Percentiles rank a stretch among this genome's conserved stretches.
phyloP scores from a whole-genome alignment of 2,797 vertebrate species.

The Malurus leucopterus region DNA sequence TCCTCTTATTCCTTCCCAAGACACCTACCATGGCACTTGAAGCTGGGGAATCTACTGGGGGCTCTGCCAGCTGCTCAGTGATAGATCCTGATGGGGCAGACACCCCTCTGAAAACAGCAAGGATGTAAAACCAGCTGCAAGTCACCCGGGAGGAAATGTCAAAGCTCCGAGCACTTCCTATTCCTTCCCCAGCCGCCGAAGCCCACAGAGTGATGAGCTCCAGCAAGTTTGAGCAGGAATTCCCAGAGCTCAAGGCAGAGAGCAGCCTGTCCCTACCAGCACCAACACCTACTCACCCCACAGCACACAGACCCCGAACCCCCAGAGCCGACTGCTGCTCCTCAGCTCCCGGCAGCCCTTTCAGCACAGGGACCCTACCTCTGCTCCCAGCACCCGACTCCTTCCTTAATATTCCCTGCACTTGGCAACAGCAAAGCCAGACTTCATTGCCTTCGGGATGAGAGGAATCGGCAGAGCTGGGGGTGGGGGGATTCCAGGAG shows the following conservation, averaged over 20 bases:
- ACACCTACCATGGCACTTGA: neutral
- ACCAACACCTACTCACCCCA: neutral
- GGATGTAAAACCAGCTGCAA: neutral
- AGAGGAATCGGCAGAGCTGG: neutral
- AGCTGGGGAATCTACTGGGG: neutral
- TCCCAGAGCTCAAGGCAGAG: neutral
- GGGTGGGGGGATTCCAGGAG: neutral
- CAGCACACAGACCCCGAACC: neutral
- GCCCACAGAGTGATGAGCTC: neutral
- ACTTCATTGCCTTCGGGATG: rapidly evolving
- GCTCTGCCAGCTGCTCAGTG: neutral
- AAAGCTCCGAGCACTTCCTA: neutral
- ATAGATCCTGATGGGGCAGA: neutral
- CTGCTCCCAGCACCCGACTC: rapidly evolving
- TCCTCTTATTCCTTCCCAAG: neutral
- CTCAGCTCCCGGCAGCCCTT: neutral
- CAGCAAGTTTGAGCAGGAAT: neutral
- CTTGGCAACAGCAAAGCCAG: neutral
- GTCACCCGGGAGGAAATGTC: neutral
- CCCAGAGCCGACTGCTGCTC: neutral
- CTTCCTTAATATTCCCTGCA: neutral
- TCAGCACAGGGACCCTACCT: neutral
- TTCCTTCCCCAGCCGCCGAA: neutral
- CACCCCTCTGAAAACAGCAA: neutral
- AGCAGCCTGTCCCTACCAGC: neutral